Base-by-base conservation (phyloP, 2,797 vertebrate genomes). In the Sternotherus odoratus region DNA sequence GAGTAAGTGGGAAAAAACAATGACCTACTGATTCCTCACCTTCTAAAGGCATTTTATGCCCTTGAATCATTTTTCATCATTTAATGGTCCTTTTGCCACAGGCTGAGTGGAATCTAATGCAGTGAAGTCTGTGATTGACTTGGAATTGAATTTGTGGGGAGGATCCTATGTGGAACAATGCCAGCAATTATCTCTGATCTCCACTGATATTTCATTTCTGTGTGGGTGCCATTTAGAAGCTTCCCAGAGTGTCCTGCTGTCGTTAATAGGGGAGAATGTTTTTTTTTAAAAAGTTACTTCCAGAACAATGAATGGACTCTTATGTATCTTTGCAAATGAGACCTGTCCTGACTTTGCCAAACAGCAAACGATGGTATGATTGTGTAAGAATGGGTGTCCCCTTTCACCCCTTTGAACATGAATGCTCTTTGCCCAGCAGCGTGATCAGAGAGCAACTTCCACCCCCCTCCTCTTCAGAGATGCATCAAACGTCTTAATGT, bases 381-480 rank as follows among this genome's bases (percentile, higher is more conserved):
- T 88, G n/a, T 79, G 39, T 33, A 36, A 2, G 78, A 86, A 84
- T 94, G 77, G 92, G 94, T 92, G 91, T 87, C 8, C 21, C 60
- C 49, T 91, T 92, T 91, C 75, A 75, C 33, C 53, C 49, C 46
- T 89, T 95, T 21, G 16, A 8, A 85, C 88, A 90, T 85, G n/a
- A 88, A 72, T 86, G 83, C 94, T 95, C 96, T 77, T 92, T 39
- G 88, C 80, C 81, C 36, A 49, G 3, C 3, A 1, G 79, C 92
- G 54, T 77, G 12, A 81, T 86, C 60, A 79, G 51, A 79, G 7
- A 36, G 83, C 17, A 66, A 86, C 79, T 79, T 86, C 94, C 93
- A 92, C 56, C 54, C 79, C 79, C 72, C 57, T 91, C 92, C 30
- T 92, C 43, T 79, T 95, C 82, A 51, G 72, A 91, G 57, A 84